Evolutionary conservation across 2,113 vertebrate genomes (phyloP).

Genomic region (Megaleporinus macrocephalus): DNA sequence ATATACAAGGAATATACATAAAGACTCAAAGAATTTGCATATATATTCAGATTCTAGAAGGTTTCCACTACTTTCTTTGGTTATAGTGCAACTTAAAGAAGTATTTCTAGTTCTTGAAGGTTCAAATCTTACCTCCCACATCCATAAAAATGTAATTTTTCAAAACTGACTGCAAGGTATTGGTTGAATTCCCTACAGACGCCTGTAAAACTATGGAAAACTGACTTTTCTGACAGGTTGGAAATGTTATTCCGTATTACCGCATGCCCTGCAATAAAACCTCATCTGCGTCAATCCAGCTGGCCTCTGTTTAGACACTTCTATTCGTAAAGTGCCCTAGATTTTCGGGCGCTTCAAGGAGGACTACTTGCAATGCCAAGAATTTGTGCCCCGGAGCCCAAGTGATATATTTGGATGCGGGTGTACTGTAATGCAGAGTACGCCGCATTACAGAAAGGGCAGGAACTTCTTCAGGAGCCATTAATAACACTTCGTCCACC

Average conservation of each 20-base stretch:
- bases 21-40: too few relatives aligned
- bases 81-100: too few relatives aligned
- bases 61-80: too few relatives aligned
- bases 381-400: constrained; percentile 66
- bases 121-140: neutral
- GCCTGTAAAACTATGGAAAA: constrained; percentile 1
- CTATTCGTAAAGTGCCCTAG: constrained; percentile 64
- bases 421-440: constrained; percentile 58
- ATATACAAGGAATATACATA: too few relatives aligned
- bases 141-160: neutral
- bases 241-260: constrained; percentile 9
- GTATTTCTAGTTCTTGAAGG: too few relatives aligned
- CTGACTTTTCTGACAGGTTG: neutral
- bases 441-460: constrained; percentile 38
- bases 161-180: neutral
- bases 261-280: constrained; percentile 12
- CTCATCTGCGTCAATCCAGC: constrained; percentile 18
- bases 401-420: constrained; percentile 71
- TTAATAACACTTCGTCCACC: constrained; percentile 18
- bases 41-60: too few relatives aligned
- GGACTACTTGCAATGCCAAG: constrained; percentile 64
- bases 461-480: constrained; percentile 25
- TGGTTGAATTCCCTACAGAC: neutral
- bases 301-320: constrained; percentile 33
- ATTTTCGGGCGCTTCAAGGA: constrained; percentile 64